A percentile compares a stretch with the other conserved stretches of the same genome.
Evolutionary conservation across 2,888 invertebrate genomes (phyloP).

Genomic region (Dasysyrphus tricinctus): DNA sequence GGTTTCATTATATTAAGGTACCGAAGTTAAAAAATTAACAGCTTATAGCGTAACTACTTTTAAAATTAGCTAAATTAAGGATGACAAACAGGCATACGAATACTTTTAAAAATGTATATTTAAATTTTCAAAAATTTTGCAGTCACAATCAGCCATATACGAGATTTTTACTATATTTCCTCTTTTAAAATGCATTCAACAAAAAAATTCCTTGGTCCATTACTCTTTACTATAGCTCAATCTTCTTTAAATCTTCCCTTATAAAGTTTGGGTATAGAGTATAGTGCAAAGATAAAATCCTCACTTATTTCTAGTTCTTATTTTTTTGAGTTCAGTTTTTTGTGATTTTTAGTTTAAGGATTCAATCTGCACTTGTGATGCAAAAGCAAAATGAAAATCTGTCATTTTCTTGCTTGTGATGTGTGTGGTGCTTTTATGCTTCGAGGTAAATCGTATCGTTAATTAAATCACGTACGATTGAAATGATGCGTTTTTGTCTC

Average conservation of each 20-base stretch:
- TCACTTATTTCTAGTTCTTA: constrained; percentile 2
- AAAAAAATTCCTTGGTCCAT: constrained; percentile 19
- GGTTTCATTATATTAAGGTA: too few species aligned
- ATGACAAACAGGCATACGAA: too few species aligned
- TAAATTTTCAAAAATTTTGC: too few species aligned
- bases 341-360: constrained; percentile 17
- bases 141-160: background rate
- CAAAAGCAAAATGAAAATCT: constrained; percentile 22
- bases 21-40: too few species aligned
- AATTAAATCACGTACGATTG: constrained; percentile 67
- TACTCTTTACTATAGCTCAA: background rate
- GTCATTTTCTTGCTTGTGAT: constrained; percentile 6
- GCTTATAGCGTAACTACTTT: too few species aligned
- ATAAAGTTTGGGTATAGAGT: background rate
- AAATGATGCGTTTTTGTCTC: constrained; percentile 14
- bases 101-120: too few species aligned
- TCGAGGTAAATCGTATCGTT: constrained; percentile 54
- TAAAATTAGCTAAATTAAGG: too few species aligned
- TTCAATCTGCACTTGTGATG: constrained; percentile 36
- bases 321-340: constrained; percentile 4
- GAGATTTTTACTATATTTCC: background rate
- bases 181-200: background rate
- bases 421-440: constrained; percentile 4
- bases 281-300: constrained; percentile 15
- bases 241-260: background rate